Evolutionary conservation across 53 echinoderm and acorn worm species (phyloP).

Genomic region (Zoroaster sp.): DNA sequence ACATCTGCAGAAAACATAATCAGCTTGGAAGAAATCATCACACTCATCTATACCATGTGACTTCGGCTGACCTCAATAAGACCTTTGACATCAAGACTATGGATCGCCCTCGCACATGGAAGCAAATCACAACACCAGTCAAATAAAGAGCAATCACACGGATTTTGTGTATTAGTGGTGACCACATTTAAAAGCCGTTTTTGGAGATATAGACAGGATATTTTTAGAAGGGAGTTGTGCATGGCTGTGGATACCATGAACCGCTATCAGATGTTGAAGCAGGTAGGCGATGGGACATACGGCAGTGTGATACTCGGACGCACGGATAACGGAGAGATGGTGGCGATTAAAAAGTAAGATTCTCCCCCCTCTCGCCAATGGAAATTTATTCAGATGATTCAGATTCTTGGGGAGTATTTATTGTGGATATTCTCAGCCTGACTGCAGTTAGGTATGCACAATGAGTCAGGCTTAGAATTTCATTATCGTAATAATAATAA

Average conservation of each 20-base stretch:
- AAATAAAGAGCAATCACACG: not conserved
- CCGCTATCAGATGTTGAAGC: constrained; percentile 84
- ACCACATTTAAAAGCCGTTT: not conserved
- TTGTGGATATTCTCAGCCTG: no score
- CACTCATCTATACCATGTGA: constrained; percentile 6
- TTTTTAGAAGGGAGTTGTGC: not conserved
- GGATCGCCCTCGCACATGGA: not conserved
- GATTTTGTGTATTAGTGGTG: not conserved
- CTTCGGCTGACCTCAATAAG: not conserved
- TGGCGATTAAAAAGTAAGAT: constrained; percentile 98
- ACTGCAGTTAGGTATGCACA: no score
- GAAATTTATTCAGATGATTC: no score
- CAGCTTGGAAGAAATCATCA: no score
- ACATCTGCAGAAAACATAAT: no score
- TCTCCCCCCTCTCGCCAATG: not conserved
- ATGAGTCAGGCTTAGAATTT: no score
- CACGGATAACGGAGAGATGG: constrained; percentile 85
- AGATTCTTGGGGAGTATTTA: no score
- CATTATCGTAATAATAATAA: no score
- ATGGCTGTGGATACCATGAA: constrained; percentile 74
- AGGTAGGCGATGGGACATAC: constrained; percentile 96
- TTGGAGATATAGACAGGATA: not conserved
- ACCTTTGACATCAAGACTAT: not conserved
- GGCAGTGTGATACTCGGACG: constrained; percentile 90
- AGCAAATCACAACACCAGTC: not conserved